Evolutionary conservation across 2,888 invertebrate genomes (phyloP).

Genomic region (Sarcophaga variegata): DNA sequence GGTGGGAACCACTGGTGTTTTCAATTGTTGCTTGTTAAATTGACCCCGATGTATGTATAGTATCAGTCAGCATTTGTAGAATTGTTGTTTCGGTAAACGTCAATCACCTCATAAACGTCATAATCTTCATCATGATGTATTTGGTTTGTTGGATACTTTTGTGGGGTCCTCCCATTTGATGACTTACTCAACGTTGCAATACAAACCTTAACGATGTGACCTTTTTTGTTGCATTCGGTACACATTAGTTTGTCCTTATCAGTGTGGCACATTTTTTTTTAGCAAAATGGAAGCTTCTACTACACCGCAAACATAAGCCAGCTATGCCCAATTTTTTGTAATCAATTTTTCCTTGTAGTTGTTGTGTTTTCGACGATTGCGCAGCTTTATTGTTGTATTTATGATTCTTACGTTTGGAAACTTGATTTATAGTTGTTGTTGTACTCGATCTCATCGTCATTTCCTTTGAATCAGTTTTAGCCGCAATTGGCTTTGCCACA

Average conservation of each 20-base stretch:
- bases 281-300: slow-evolving; percentile 29
- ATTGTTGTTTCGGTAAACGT: slow-evolving; percentile 8
- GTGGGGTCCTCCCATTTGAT: not conserved
- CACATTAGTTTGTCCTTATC: too few relatives aligned
- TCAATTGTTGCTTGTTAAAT: slow-evolving; percentile 19
- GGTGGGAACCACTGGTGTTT: slow-evolving; percentile 11
- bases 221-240: too few relatives aligned
- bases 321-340: too few relatives aligned
- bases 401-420: not conserved
- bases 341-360: too few relatives aligned
- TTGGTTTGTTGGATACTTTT: not conserved
- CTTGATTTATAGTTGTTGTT: not conserved
- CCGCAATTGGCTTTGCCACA: slow-evolving; percentile 21
- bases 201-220: too few relatives aligned
- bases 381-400: not conserved
- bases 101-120: not conserved
- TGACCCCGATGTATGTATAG: not conserved
- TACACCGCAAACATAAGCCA: not conserved
- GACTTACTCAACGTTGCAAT: too few relatives aligned
- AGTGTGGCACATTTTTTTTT: too few relatives aligned
- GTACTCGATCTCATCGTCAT: not conserved
- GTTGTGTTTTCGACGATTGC: too few relatives aligned
- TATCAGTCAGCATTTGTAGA: not conserved
- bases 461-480: too few relatives aligned
- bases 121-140: not conserved